These are phyloP conservation scores for Cotesia typhae DNA, from an alignment of 1,140 invertebrate genomes.

Conservation along the genomic window DNA sequence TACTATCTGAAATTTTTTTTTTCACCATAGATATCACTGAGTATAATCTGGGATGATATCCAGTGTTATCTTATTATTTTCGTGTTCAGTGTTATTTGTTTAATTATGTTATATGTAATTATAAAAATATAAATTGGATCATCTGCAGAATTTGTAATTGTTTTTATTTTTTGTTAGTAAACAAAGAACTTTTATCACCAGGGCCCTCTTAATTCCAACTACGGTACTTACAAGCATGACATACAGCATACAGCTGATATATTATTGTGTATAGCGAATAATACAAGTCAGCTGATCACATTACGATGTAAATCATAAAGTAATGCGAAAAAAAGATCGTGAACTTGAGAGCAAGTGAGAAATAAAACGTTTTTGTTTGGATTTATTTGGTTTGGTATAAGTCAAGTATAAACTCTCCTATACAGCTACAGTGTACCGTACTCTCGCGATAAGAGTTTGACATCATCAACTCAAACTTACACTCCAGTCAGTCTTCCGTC, in stretches of 20 bases:
- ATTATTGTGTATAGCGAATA: background rate
- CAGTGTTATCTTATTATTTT: background rate
- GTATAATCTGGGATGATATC: too few relatives aligned
- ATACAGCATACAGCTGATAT: slow-evolving; percentile 25
- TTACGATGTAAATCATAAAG: slow-evolving; percentile 18
- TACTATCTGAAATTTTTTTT: too few relatives aligned
- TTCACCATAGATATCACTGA: too few relatives aligned
- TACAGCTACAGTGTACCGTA: too few relatives aligned
- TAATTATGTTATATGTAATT: background rate
- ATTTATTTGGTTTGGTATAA: background rate
- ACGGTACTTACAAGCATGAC: slow-evolving; percentile 9
- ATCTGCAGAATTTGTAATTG: background rate
- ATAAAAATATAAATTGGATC: background rate
- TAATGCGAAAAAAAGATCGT: background rate
- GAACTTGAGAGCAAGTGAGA: background rate
- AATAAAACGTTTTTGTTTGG: slow-evolving; percentile 4
- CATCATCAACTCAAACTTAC: background rate
- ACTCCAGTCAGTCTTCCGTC: slow-evolving; percentile 22
- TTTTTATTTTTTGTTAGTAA: background rate
- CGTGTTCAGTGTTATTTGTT: too few relatives aligned
- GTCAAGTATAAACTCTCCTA: background rate
- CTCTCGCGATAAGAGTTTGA: too few relatives aligned
- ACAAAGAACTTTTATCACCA: slow-evolving; percentile 1
- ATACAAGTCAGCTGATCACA: slow-evolving; percentile 23
- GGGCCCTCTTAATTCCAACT: background rate